phyloP scores from a whole-genome alignment of 2,888 invertebrate species.

The Allacma fusca region DNA sequence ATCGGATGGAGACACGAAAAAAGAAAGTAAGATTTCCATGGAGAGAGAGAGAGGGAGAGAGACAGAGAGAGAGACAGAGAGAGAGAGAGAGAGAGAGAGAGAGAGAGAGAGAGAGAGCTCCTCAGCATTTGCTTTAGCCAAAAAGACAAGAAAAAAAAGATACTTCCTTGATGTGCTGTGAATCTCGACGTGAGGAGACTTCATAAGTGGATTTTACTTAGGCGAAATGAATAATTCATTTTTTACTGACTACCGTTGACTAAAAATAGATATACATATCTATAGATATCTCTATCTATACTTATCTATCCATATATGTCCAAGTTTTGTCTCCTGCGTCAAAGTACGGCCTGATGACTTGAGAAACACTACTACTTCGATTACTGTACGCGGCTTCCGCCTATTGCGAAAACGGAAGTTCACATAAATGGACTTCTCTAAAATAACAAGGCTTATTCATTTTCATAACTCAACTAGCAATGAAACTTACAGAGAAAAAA shows the following conservation, averaged over 20 bases:
- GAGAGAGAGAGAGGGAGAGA: neutral
- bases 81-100: too few species aligned
- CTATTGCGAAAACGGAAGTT: constrained; percentile 38
- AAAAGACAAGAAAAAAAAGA: constrained; percentile 22
- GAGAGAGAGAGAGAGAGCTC: neutral
- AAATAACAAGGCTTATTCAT: neutral
- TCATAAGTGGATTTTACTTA: constrained; percentile 47
- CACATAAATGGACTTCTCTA: constrained; percentile 34
- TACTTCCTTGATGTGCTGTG: constrained; percentile 42
- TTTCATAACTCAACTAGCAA: too few species aligned
- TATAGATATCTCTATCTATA: too few species aligned
- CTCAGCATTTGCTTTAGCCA: constrained; percentile 6
- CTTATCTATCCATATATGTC: neutral
- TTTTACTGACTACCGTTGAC: constrained; percentile 32
- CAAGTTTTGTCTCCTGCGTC: neutral
- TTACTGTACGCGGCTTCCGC: constrained; percentile 32
- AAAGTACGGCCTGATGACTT: constrained; percentile 34
- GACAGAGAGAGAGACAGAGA: neutral
- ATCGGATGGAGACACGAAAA: too few species aligned
- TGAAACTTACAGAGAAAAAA: too few species aligned
- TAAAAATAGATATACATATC: too few species aligned
- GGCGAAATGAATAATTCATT: constrained; percentile 56
- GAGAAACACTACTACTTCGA: constrained; percentile 28
- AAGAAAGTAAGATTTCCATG: constrained; percentile 1
- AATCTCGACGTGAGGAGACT: constrained; percentile 50